A percentile compares a stretch with the other conserved stretches of the same genome.
phyloP scores from a whole-genome alignment of 1,140 invertebrate species.

The Camponotus pennsylvanicus region DNA sequence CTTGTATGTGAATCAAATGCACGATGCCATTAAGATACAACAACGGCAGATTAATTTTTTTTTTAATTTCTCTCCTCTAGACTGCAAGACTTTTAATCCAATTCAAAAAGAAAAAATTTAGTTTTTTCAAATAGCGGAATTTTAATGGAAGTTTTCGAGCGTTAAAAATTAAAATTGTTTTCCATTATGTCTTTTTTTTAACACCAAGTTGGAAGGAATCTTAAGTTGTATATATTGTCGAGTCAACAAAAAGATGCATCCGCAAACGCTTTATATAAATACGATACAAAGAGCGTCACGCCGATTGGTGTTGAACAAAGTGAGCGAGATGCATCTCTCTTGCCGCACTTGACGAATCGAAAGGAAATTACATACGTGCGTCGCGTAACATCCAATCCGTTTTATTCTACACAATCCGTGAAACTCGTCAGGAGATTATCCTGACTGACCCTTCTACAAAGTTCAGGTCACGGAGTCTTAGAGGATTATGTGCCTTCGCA shows the following conservation, averaged over 20 bases:
- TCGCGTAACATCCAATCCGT: conserved; percentile 16
- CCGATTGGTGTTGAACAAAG: not conserved
- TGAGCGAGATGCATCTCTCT: not conserved
- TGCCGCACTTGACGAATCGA: conserved; percentile 16
- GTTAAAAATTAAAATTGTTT: not conserved
- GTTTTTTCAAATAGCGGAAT: not conserved
- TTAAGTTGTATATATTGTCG: not conserved
- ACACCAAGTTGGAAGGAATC: not conserved
- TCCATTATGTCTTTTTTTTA: not conserved
- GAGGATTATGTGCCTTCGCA: conserved; percentile 31
- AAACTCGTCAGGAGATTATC: conserved; percentile 50
- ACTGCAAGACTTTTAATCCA: not conserved
- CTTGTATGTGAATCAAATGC: not conserved
- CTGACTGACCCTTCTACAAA: conserved; percentile 20
- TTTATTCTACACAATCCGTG: conserved; percentile 23
- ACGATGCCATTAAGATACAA: not conserved
- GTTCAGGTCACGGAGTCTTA: conserved; percentile 43
- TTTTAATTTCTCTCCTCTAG: too few relatives aligned
- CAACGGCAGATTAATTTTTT: not conserved
- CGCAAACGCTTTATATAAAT: not conserved
- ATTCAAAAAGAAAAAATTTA: not conserved
- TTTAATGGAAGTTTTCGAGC: not conserved
- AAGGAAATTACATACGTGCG: not conserved
- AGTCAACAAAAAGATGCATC: not conserved
- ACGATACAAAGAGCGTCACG: not conserved